A percentile compares a stretch with the other conserved stretches of the same genome.
phyloP scores from a whole-genome alignment of 2,797 vertebrate species.

The Jordanella pulchra region DNA sequence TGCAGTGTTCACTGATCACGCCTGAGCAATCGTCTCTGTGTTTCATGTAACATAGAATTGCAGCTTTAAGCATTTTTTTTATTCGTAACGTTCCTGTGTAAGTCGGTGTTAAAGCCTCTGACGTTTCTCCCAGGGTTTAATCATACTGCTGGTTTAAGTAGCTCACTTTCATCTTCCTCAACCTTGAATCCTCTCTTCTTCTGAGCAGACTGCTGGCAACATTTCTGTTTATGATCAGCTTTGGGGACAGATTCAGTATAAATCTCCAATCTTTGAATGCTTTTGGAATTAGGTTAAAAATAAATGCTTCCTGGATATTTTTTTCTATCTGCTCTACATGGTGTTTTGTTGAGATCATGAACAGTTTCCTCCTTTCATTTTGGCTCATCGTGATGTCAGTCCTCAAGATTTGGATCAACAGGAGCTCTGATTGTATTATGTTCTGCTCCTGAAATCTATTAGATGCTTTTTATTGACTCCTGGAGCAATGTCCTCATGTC shows the following conservation, averaged over 20 bases:
- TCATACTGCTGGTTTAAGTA: conserved; percentile 55
- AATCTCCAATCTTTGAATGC: conserved; percentile 25
- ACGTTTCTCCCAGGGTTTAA: conserved; percentile 53
- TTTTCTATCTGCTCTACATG: conserved; percentile 4
- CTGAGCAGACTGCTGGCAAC: conserved; percentile 18
- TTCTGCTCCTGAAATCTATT: conserved; percentile 62
- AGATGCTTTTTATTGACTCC: conserved; percentile 61
- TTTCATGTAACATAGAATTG: conserved; percentile 35
- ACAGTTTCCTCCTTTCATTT: conserved; percentile 51
- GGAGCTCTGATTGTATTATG: conserved; percentile 59
- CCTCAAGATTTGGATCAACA: conserved; percentile 60
- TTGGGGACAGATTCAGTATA: conserved; percentile 39
- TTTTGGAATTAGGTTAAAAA: not conserved
- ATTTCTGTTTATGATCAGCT: conserved; percentile 51
- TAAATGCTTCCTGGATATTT: not conserved
- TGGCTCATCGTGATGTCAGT: conserved; percentile 43
- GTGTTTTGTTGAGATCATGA: conserved; percentile 36
- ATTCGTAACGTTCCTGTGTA: conserved; percentile 27
- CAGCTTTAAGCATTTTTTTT: conserved; percentile 17
- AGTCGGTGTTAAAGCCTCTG: conserved; percentile 50
- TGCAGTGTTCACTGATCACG: conserved; percentile 1
- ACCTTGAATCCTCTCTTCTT: conserved; percentile 14
- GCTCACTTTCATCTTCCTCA: conserved; percentile 31
- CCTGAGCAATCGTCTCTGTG: conserved; percentile 31
- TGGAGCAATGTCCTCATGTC: conserved; percentile 30